Conservation (phyloP, 2,113 vertebrate genomes). For the Lepus timidus region DNA sequence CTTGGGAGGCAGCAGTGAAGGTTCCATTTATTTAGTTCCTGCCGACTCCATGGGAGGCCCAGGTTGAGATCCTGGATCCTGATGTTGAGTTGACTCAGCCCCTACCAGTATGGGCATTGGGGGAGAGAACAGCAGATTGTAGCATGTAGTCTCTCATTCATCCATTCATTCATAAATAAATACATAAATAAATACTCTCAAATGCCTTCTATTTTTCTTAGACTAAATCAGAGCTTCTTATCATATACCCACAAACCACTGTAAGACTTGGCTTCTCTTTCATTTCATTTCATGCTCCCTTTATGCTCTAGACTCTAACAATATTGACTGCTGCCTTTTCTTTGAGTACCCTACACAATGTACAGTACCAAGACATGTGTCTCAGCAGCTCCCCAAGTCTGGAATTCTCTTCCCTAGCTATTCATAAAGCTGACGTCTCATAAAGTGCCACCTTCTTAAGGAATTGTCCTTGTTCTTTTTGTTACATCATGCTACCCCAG, state of each 20-base stretch:
- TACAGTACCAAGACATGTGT: background rate
- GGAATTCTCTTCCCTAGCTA: background rate
- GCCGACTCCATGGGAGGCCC: too few species aligned
- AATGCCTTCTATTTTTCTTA: background rate
- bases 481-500: background rate
- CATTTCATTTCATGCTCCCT: background rate
- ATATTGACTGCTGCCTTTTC: background rate
- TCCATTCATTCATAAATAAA: too few species aligned
- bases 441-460: background rate
- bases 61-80: too few species aligned
- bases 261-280: background rate
- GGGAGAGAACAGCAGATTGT: too few species aligned
- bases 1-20: too few species aligned
- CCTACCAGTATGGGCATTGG: too few species aligned
- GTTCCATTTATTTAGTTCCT: too few species aligned
- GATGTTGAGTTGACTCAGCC: too few species aligned
- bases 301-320: accelerated
- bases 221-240: background rate
- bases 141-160: too few species aligned
- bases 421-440: background rate
- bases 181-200: too few species aligned
- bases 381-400: background rate
- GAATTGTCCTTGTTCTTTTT: background rate
- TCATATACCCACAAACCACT: background rate
- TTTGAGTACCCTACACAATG: background rate